Percentiles rank a stretch among this genome's conserved stretches.
These are phyloP conservation scores for Standfussiana lucernea DNA, from an alignment of 2,888 invertebrate genomes.

Conservation along the genomic window DNA sequence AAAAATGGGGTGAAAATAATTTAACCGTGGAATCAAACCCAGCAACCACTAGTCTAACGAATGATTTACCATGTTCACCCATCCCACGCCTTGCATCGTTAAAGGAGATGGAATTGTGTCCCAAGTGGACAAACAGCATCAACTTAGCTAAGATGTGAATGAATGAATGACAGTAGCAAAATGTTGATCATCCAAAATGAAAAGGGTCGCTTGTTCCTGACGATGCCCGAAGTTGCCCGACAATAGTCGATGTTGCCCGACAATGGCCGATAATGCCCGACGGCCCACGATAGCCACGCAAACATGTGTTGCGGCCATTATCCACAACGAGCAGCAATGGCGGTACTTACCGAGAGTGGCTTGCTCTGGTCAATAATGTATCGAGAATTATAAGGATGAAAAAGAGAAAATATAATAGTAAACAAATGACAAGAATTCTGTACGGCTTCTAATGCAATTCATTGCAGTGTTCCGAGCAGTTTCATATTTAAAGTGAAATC, in stretches of 20 bases:
- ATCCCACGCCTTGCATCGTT: background rate
- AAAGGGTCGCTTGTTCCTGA: background rate
- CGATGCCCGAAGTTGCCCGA: background rate
- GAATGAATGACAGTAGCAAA: background rate
- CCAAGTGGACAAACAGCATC: background rate
- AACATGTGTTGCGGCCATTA: slow-evolving; percentile 31
- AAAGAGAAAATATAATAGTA: background rate
- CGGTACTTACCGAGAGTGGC: slow-evolving; percentile 17
- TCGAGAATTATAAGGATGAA: background rate
- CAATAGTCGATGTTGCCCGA: background rate
- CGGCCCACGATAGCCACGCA: background rate
- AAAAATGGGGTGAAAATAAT: no score
- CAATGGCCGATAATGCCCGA: background rate
- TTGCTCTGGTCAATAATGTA: background rate
- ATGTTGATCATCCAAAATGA: slow-evolving; percentile 19
- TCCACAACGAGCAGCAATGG: slow-evolving; percentile 1
- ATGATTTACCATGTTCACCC: background rate
- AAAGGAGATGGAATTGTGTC: background rate
- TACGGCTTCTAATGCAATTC: background rate
- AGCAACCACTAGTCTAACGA: background rate
- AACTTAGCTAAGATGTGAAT: background rate
- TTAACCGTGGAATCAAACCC: background rate
- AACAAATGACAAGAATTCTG: background rate
- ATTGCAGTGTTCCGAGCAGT: background rate
- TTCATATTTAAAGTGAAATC: background rate